Percentiles rank a stretch among this genome's conserved stretches.
These are phyloP conservation scores for Perithous albicinctus DNA, from an alignment of 2,888 invertebrate genomes.

Conservation along the genomic window DNA sequence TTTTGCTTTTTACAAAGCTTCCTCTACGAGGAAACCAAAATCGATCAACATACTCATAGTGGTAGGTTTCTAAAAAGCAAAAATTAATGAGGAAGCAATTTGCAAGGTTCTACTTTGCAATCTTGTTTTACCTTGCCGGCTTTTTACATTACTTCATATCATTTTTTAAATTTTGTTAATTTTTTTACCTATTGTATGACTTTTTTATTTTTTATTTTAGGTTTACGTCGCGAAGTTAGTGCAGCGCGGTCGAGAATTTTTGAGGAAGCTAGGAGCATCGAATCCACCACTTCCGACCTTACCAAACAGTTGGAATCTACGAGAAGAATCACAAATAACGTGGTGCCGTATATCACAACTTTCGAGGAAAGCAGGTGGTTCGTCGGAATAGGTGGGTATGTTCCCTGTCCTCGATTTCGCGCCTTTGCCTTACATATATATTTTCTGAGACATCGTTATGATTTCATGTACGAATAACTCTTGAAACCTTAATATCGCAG, in stretches of 20 bases:
- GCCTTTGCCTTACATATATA: not conserved
- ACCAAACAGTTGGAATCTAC: constrained; percentile 84
- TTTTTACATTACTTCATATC: not conserved
- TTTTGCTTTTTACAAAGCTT: too few relatives aligned
- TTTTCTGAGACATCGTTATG: too few relatives aligned
- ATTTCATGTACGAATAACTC: too few relatives aligned
- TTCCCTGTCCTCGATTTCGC: not conserved
- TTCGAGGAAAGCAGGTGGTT: constrained; percentile 89
- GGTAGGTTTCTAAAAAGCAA: too few relatives aligned
- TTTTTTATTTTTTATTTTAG: constrained; percentile 81
- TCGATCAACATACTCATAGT: too few relatives aligned
- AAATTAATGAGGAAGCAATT: too few relatives aligned
- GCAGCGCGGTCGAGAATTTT: constrained; percentile 87
- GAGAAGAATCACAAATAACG: constrained; percentile 73
- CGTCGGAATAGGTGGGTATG: constrained; percentile 86
- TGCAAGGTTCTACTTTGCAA: too few relatives aligned
- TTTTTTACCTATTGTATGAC: not conserved
- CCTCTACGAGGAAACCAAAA: too few relatives aligned
- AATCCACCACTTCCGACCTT: constrained; percentile 87
- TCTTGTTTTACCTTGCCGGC: too few relatives aligned
- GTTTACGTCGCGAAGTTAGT: constrained; percentile 87
- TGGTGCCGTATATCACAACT: constrained; percentile 83
- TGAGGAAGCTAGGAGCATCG: constrained; percentile 87
- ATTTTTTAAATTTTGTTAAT: not conserved
- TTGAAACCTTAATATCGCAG: too few relatives aligned